Evolutionary conservation across 2,888 invertebrate species (phyloP), one percentile per base, ranked within the genome.

Genomic region (Pemphredon lugubris): DNA sequence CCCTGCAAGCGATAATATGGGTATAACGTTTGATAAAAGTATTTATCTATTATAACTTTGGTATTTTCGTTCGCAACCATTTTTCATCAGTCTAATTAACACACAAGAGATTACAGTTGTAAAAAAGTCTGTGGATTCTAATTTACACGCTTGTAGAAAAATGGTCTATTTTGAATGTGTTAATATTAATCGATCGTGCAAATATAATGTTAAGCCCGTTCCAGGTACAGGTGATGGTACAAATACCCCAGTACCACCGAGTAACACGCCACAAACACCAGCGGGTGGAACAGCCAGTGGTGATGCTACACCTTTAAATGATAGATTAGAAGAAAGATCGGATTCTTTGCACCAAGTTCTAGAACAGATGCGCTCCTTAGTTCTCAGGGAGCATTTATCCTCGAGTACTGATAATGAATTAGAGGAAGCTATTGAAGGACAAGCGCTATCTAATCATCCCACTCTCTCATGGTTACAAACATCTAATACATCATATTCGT

Each of bases 211-310:
- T 23, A 13, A 37, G 7, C 39, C 54, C 40, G 4, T 21, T 11
- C 20, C 47, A 72, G 75, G 76, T 44, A 75, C 78, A n/a, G 86
- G 85, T 44, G 88, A 88, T 64, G 89, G 86, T 48, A 84, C 85
- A 6, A 86, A 81, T 64, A 88, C 87, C 11, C 88, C 89, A n/a
- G 82, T 88, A 63, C 87, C 89, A 18, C 89, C 88, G 42, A 88
- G 88, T 50, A 89, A 88, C 70, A 89, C 88, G n/a, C 89, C 89
- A 2, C 89, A 89, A 73, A 88, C 89, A 16, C 87, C 87, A 50
- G 85, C 88, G 2, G 87, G 86, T 57, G 88, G 88, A 39, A 82
- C 84, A 53, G 77, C 84, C 5, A 89, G 87, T 73, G 89, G 89
- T 9, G 86, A 88, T 58, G 83, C 87, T 13, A 88, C 89, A 30